A percentile compares a stretch with the other conserved stretches of the same genome.
Conservation (phyloP, 2,113 vertebrate genomes). For the Hyaena hyaena region DNA sequence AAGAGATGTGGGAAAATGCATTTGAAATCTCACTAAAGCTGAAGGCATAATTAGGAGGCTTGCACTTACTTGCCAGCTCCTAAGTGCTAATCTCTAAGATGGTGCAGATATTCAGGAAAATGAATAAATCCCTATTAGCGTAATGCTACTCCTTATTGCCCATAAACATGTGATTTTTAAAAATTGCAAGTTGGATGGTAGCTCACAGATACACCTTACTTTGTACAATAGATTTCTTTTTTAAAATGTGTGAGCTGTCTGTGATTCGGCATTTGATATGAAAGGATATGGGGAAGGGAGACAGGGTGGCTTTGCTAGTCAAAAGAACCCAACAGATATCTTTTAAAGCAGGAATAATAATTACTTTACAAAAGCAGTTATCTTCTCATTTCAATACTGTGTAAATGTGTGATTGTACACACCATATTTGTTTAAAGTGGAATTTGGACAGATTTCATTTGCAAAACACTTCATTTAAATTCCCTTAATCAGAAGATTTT, state of each 20-base stretch:
- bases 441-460: not conserved
- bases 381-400: not conserved
- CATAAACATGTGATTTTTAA: slow-evolving; percentile 29
- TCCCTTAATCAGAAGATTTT: not conserved
- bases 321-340: slow-evolving; percentile 12
- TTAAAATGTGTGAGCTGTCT: not conserved
- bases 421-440: slow-evolving; percentile 19
- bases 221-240: not conserved
- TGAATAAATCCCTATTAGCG: slow-evolving; percentile 26
- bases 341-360: slow-evolving; percentile 22
- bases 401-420: slow-evolving; percentile 24
- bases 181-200: slow-evolving; percentile 6
- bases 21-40: not conserved
- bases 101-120: slow-evolving; percentile 32
- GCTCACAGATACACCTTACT: slow-evolving; percentile 22
- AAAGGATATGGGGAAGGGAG: slow-evolving; percentile 4
- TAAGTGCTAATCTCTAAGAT: slow-evolving; percentile 27
- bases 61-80: slow-evolving; percentile 22
- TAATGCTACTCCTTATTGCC: not conserved
- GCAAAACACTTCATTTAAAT: slow-evolving; percentile 1
- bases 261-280: slow-evolving; percentile 32
- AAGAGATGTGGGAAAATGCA: not conserved
- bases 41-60: slow-evolving; percentile 15
- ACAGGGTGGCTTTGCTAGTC: not conserved
- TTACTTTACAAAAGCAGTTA: not conserved